Evolutionary conservation across 2,888 invertebrate species (phyloP).

Genomic region (Lasioglossum malachurum): DNA sequence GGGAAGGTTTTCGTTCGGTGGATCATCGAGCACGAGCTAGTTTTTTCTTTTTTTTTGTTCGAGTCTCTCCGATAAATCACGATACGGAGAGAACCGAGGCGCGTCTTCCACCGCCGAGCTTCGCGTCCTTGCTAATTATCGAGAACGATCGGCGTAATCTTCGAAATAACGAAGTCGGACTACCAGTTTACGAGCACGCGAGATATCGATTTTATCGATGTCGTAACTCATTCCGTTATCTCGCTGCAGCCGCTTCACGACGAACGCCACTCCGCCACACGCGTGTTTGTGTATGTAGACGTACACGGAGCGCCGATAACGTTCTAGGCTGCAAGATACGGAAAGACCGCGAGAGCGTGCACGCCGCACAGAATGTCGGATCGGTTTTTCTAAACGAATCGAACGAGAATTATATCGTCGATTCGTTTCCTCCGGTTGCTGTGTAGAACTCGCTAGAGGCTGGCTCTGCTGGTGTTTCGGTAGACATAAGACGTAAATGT

Average conservation of each 20-base stretch:
- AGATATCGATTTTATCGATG: slow-evolving; percentile 71
- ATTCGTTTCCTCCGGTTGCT: slow-evolving; percentile 35
- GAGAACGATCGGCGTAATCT: slow-evolving; percentile 53
- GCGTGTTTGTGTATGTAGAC: neutral
- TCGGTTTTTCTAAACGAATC: neutral
- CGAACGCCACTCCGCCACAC: slow-evolving; percentile 49
- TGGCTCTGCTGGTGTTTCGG: neutral
- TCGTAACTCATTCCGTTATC: slow-evolving; percentile 73
- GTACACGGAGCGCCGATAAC: slow-evolving; percentile 67
- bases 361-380: slow-evolving; percentile 35
- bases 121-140: slow-evolving; percentile 27
- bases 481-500: neutral
- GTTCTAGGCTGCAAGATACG: slow-evolving; percentile 55
- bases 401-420: neutral
- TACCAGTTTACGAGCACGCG: slow-evolving; percentile 53
- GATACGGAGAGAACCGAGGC: slow-evolving; percentile 2
- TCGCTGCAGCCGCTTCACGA: slow-evolving; percentile 62
- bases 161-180: slow-evolving; percentile 45
- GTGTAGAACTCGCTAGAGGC: neutral
- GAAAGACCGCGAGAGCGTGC: slow-evolving; percentile 23
- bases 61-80: slow-evolving; percentile 9
- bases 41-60: slow-evolving; percentile 13
- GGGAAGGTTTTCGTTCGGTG: neutral
- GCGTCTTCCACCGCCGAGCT: neutral
- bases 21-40: neutral